phyloP scores from a whole-genome alignment of 1,140 invertebrate genomes.

The Drosophila yakuba region DNA sequence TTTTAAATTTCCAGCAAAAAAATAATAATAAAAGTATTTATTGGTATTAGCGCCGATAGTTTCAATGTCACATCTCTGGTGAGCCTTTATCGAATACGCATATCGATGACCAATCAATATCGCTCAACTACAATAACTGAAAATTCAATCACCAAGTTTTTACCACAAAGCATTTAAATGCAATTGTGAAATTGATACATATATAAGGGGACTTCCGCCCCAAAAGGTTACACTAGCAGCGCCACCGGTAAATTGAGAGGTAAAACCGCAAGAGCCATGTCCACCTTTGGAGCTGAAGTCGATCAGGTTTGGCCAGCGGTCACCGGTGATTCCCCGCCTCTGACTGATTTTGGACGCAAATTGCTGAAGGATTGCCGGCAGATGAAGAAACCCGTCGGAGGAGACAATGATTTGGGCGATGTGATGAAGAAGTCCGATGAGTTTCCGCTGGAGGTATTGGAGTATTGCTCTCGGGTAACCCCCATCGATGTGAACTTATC shows the following conservation, averaged over 20 bases:
- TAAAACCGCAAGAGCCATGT: conserved; percentile 17
- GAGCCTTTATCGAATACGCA: no score
- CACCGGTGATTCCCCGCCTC: background rate
- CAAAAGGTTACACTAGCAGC: no score
- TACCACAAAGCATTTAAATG: background rate
- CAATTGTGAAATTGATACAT: background rate
- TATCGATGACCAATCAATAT: no score
- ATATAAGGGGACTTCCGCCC: no score
- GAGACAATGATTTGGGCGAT: background rate
- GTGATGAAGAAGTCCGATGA: conserved; percentile 30
- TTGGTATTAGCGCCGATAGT: no score
- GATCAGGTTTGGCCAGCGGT: conserved; percentile 50
- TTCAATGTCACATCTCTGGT: no score
- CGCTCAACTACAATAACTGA: no score
- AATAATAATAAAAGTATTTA: no score
- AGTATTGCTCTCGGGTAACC: background rate
- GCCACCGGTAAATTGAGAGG: no score
- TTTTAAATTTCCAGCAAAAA: no score
- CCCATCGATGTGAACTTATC: background rate
- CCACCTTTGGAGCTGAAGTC: conserved; percentile 54
- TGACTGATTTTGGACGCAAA: conserved; percentile 38
- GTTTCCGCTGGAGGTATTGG: conserved; percentile 44
- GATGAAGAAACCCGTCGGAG: conserved; percentile 25
- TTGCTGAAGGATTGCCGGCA: conserved; percentile 36
- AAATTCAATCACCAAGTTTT: no score